Conservation (phyloP, 2,888 invertebrate species). For the Tenthredo notha region DNA sequence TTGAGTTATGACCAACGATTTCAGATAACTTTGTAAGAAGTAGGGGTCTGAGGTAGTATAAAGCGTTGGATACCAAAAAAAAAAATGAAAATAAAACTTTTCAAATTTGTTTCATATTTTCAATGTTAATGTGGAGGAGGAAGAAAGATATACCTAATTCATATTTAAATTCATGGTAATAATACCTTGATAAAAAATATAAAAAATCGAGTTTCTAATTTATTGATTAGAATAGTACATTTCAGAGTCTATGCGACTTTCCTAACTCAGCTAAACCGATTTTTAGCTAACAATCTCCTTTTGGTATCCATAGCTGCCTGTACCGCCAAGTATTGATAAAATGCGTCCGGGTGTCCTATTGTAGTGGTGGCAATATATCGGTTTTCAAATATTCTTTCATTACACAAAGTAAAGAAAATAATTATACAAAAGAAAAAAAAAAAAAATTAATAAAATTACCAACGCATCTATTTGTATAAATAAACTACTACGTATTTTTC, state of each 20-base stretch:
- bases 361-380: not conserved
- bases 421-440: not conserved
- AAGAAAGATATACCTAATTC: not conserved
- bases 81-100: not conserved
- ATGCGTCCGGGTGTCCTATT: not conserved
- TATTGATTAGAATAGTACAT: not conserved
- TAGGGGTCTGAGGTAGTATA: constrained; percentile 37
- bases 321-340: constrained; percentile 14
- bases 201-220: not conserved
- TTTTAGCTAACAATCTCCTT: not conserved
- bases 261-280: not conserved
- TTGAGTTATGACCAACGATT: not conserved
- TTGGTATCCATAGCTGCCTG: constrained; percentile 31
- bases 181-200: not conserved
- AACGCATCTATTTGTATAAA: not conserved
- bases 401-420: not conserved
- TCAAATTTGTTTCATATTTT: not conserved
- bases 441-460: not conserved
- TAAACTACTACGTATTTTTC: not conserved
- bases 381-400: not conserved
- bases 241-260: not conserved
- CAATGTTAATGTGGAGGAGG: not conserved
- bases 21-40: constrained; percentile 25
- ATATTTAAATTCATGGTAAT: not conserved
- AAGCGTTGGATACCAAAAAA: constrained; percentile 24